Conservation (phyloP, 2,113 vertebrate genomes). For the Delphinus delphis region DNA sequence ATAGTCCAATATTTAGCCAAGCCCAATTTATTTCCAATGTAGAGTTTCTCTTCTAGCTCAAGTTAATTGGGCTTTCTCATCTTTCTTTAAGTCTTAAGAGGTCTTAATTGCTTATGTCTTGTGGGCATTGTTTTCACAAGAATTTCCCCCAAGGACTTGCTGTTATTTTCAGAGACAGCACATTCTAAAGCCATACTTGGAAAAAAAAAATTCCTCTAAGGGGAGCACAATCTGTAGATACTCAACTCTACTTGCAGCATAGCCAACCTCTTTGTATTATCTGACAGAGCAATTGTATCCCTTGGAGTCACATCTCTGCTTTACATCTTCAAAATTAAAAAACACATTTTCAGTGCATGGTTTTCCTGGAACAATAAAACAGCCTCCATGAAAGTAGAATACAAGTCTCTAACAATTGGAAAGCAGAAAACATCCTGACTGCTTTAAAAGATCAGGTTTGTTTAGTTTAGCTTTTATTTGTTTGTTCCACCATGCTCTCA, state of each 20-base stretch:
- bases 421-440: background rate
- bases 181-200: conserved; percentile 50
- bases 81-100: background rate
- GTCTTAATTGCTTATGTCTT: background rate
- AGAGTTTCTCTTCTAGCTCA: background rate
- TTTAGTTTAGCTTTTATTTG: background rate
- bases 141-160: conserved; percentile 28
- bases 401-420: background rate
- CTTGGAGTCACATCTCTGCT: conserved; percentile 1
- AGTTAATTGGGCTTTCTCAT: conserved; percentile 43
- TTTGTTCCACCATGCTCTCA: background rate
- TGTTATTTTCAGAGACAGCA: conserved; percentile 51
- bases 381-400: background rate
- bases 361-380: conserved; percentile 34
- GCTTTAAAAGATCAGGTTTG: background rate
- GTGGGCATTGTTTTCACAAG: conserved; percentile 22
- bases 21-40: background rate
- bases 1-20: background rate
- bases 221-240: conserved; percentile 41
- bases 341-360: background rate
- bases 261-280: background rate
- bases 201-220: background rate
- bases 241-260: background rate
- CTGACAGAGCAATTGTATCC: background rate
- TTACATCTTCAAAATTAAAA: conserved; percentile 57